Base-by-base conservation (phyloP, 1,140 invertebrate species). In the Drosophila kanapiae region DNA sequence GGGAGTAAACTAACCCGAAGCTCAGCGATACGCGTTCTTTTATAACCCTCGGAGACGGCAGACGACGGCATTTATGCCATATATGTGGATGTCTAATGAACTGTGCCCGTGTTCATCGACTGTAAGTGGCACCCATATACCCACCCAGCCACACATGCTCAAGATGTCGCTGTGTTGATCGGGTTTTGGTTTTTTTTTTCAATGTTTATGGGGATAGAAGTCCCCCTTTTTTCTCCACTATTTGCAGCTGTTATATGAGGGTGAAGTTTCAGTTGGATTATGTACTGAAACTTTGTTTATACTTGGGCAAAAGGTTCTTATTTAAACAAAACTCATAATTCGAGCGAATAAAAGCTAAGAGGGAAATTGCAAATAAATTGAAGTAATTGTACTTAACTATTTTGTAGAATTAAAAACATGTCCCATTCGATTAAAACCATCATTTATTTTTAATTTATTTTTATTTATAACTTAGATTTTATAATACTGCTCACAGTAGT, bases 401-500 rank as follows among this genome's bases (percentile, higher is more conserved):
- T n/a, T n/a, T n/a, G n/a, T 53, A 6, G 0, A 54, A 54, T 3
- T 9, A 54, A 54, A 54, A 54, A 6, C 23, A 23, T 56, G 14
- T 2, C 2, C n/a, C 23, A 10, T 18, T 61, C 6, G 14, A 65
- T 35, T 35, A 33, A 65, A 65, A 65, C 62, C 23, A 13, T 18
- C 7, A 37, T 67, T 67, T 70, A 69, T 33, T 67, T 70, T 63
- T 48, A 70, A 37, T 70, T 70, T 70, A 70, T 70, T 54, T 68
- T 70, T 70, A 70, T 70, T 70, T 38, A 70, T 69, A 69, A 69
- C 67, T 70, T 70, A 70, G 67, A 67, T 70, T 67, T 70, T 70
- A 70, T 70, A 70, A 70, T 70, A 70, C 67, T 70, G 67, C 67
- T 70, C 67, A 70, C 67, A 70, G 67, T 70, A 70, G 62, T 70